phyloP scores from a whole-genome alignment of 1,140 invertebrate species.

The Araneus ventricosus region DNA sequence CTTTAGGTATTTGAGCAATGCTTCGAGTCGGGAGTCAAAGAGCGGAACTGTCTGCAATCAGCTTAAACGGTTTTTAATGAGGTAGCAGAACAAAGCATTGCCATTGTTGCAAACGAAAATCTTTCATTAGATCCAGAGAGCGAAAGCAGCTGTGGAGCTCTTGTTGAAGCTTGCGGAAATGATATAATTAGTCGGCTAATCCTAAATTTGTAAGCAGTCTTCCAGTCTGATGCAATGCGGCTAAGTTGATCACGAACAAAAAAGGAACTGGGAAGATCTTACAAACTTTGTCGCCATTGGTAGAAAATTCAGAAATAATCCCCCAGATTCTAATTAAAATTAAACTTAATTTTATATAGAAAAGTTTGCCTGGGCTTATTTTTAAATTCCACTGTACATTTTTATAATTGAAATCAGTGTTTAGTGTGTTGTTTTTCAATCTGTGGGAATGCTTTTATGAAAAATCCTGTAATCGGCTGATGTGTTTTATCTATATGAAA shows the following conservation, averaged over 20 bases:
- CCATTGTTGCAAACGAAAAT: not conserved
- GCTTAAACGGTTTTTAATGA: constrained; percentile 63
- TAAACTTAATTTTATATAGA: too few relatives aligned
- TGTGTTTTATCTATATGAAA: too few relatives aligned
- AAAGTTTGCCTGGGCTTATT: too few relatives aligned
- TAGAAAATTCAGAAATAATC: too few relatives aligned
- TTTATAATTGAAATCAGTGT: too few relatives aligned
- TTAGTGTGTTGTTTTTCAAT: too few relatives aligned
- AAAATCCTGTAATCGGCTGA: too few relatives aligned
- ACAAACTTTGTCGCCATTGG: not conserved
- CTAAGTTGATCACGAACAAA: not conserved
- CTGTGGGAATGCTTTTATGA: too few relatives aligned
- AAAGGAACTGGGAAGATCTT: not conserved
- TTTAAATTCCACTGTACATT: too few relatives aligned
- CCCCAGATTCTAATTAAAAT: too few relatives aligned
- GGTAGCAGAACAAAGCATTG: constrained; percentile 34
- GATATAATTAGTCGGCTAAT: constrained; percentile 50
- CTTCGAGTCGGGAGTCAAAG: not conserved
- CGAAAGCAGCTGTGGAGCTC: not conserved
- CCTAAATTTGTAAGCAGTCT: not conserved
- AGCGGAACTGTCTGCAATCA: constrained; percentile 24
- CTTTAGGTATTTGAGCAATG: not conserved
- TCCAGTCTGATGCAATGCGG: not conserved
- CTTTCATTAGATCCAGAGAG: not conserved
- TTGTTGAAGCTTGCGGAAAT: constrained; percentile 60